A percentile compares a stretch with the other conserved stretches of the same genome.
Evolutionary conservation across 2,797 vertebrate species (phyloP).

Genomic region (Amniataba percoides): DNA sequence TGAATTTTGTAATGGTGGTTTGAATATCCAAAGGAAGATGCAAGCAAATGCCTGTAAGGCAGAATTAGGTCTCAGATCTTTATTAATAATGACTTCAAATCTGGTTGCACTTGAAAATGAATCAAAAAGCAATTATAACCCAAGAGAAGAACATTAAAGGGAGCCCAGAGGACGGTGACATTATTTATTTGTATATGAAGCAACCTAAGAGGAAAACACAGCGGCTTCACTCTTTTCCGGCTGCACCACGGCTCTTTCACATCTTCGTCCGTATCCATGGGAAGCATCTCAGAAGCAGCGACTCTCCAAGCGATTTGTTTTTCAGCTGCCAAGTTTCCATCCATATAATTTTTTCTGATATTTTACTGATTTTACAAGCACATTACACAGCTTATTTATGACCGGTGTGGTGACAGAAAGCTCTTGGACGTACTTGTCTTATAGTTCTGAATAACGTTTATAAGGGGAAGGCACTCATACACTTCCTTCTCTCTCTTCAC

Average conservation of each 20-base stretch:
- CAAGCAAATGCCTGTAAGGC: slow-evolving; percentile 3
- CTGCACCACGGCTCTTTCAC: background rate
- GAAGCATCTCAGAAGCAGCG: background rate
- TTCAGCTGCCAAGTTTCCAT: background rate
- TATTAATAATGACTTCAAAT: slow-evolving; percentile 57
- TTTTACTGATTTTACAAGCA: background rate
- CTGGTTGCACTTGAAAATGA: slow-evolving; percentile 44
- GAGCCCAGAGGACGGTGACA: slow-evolving; percentile 2
- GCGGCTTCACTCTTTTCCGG: background rate
- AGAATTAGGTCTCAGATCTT: slow-evolving; percentile 43
- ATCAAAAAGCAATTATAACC: slow-evolving; percentile 48
- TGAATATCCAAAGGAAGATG: slow-evolving; percentile 31
- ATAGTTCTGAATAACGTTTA: background rate
- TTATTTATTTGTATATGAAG: slow-evolving; percentile 28
- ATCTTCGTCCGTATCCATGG: background rate
- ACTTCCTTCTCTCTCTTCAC: background rate
- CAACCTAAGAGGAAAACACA: slow-evolving; percentile 11
- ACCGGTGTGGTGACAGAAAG: background rate
- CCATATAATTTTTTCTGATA: background rate
- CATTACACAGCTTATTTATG: background rate
- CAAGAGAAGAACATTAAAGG: slow-evolving; percentile 41
- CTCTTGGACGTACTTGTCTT: background rate
- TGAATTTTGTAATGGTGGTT: slow-evolving; percentile 32
- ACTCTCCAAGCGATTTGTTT: background rate
- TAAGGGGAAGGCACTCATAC: background rate